Evolutionary conservation across 2,797 vertebrate species (phyloP), one percentile per base, ranked within the genome.

Genomic region (Euphonia xanthogaster): DNA sequence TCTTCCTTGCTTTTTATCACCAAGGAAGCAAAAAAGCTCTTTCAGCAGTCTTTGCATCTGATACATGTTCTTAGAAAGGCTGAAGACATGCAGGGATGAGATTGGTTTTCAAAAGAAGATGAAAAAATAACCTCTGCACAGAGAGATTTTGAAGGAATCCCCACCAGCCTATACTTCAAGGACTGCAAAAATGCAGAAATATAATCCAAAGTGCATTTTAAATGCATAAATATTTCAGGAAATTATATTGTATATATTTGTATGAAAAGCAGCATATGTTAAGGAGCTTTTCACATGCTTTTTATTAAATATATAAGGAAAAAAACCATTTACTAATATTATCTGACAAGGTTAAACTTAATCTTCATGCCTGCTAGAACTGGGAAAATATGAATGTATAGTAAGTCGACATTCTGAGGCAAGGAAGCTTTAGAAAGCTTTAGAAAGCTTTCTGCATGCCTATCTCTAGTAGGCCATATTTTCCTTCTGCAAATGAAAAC

Each of bases 391-490:
- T 1, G 51, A 93, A 86, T 84, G 78, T 74, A 85, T n/a, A 90
- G 73, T 81, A 95, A 97, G 92, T 88, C 37, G 93, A 97, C 96
- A 97, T 97, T 98, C 95, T 93, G 75, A 96, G 88, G 96, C 81
- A 92, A 97, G 93, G 91, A 96, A 95, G 90, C 94, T 90, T 94
- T 55, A 97, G 82, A 93, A 95, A 95, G 88, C 94, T 89, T 93
- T 50, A 92, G 84, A 95, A 96, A 95, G 97, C 96, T 98, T 98
- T 98, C 98, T 97, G 98, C 97, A 97, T 93, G 96, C 95, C 97
- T 99, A 99, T 99, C 98, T 99, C 97, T 96, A 97, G 93, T 94
- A 97, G 90, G 98, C 97, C 98, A 99, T 98, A 98, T 99, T 98
- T 99, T 98, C 91, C 96, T 88, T 89, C 95, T 72, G 94, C 96